Evolutionary conservation across 2,113 vertebrate species (phyloP).

Genomic region (Ivindomyrus marchei): DNA sequence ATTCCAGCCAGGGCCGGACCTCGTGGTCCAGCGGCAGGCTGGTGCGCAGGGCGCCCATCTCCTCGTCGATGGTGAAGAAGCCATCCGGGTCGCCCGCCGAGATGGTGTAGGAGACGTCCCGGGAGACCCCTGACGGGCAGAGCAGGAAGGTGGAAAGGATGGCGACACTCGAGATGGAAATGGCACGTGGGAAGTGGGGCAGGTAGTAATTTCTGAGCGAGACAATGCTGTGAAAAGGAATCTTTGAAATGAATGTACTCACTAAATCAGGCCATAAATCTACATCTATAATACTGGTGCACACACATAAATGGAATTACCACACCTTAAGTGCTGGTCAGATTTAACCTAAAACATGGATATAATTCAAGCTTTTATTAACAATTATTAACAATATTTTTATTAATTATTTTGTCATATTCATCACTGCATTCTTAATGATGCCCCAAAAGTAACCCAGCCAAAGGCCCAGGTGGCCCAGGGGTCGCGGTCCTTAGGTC

Average conservation of each 20-base stretch:
- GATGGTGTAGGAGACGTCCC: constrained; percentile 76
- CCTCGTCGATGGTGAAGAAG: constrained; percentile 75
- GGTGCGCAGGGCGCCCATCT: constrained; percentile 72
- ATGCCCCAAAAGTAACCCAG: not conserved
- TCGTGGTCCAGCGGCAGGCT: constrained; percentile 81
- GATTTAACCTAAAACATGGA: no score
- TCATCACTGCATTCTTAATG: not conserved
- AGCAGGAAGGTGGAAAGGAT: not conserved
- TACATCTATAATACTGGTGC: no score
- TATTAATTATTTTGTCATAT: not conserved
- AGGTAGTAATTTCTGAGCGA: no score
- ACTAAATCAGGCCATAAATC: no score
- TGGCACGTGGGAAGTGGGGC: not conserved
- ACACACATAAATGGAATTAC: no score
- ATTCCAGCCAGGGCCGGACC: constrained; percentile 63
- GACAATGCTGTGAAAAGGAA: no score
- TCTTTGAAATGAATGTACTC: no score
- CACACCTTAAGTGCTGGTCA: no score
- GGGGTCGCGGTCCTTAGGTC: not conserved
- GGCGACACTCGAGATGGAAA: not conserved
- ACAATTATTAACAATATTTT: no score
- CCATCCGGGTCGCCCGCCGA: constrained; percentile 85
- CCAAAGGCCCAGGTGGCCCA: not conserved
- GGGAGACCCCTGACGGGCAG: constrained; percentile 58
- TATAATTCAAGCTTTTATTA: no score